These are phyloP conservation scores for Anolis sagrei DNA, from an alignment of 2,113 vertebrate genomes.

Conservation along the genomic window DNA sequence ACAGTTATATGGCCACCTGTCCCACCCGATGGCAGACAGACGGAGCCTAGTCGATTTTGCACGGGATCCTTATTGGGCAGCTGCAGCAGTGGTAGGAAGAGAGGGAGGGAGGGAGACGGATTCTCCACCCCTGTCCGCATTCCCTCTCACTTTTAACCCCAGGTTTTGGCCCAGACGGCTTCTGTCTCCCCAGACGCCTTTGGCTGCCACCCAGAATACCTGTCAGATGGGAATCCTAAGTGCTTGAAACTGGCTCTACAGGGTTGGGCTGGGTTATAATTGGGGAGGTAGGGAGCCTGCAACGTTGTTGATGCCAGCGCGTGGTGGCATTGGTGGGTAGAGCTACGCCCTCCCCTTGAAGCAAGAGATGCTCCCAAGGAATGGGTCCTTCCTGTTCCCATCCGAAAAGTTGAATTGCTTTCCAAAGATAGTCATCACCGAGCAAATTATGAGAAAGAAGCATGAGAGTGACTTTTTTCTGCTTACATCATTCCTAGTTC, in stretches of 20 bases:
- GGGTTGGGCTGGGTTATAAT: neutral
- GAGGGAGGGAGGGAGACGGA: neutral
- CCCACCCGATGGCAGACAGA: slow-evolving; percentile 20
- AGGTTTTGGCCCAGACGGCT: neutral
- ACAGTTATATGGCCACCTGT: slow-evolving; percentile 15
- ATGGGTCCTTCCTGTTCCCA: neutral
- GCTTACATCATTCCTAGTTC: too few species aligned
- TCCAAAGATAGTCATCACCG: neutral
- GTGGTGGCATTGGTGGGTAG: neutral
- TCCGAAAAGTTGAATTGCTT: neutral
- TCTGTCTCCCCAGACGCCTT: neutral
- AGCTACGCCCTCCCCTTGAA: neutral
- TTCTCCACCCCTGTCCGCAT: neutral
- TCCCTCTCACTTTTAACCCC: neutral
- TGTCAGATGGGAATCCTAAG: slow-evolving; percentile 17
- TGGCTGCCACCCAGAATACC: slow-evolving; percentile 14
- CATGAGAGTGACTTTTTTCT: too few species aligned
- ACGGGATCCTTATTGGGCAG: neutral
- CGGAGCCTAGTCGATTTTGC: slow-evolving; percentile 14
- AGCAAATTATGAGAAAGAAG: neutral
- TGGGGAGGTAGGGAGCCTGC: neutral
- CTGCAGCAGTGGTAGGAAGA: neutral
- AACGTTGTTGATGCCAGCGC: neutral
- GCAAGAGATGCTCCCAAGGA: neutral
- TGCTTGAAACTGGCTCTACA: slow-evolving; percentile 3